Base-by-base conservation (phyloP, 2,888 invertebrate genomes). In the Gerris lacustris region DNA sequence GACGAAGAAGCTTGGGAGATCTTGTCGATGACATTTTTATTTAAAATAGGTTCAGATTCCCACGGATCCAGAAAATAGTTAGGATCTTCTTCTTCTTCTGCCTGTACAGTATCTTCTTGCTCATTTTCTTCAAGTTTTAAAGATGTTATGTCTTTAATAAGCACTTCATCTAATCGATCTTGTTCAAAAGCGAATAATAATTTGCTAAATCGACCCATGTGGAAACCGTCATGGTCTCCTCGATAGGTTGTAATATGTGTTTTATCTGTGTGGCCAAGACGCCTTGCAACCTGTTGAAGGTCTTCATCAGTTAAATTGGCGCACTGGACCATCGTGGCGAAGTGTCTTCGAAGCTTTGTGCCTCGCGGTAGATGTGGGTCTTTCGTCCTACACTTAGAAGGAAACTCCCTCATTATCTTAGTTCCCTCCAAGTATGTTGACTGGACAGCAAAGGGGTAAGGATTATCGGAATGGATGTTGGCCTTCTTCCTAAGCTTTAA, bases 271-370 rank as follows among this genome's bases (percentile, higher is more conserved):
- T 68, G 68, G 15, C 68, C 68, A 43, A 68, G 31, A 6, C 17
- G 2, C 55, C 55, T 55, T 9, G 68, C 45, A n/a, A 68, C 31
- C 7, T 47, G 68, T 55, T 55, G 45, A 5, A 68, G 5, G 17
- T 68, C 68, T 43, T 68, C 68, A 55, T 68, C 68, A n/a, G n/a
- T 31, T n/a, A 68, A 68, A 45, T 45, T 69, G 15, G 63, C 17
- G 43, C 31, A 69, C 15, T 63, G 63, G 5, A 69, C 63, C 15
- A 43, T 45, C 7, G 69, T 45, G n/a, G 69, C 69, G 18, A 63
- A 55, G 15, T 63, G 70, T 17, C 64, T 55, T 45, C 70, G 67
- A 6, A 70, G 64, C 6, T 31, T 11, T 7, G 70, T 70, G n/a
- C 68, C 70, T 11, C 63, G 62, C 31, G 67, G 62, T 18, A 70